Conservation (phyloP, 2,113 vertebrate species). For the Mustela lutreola region DNA sequence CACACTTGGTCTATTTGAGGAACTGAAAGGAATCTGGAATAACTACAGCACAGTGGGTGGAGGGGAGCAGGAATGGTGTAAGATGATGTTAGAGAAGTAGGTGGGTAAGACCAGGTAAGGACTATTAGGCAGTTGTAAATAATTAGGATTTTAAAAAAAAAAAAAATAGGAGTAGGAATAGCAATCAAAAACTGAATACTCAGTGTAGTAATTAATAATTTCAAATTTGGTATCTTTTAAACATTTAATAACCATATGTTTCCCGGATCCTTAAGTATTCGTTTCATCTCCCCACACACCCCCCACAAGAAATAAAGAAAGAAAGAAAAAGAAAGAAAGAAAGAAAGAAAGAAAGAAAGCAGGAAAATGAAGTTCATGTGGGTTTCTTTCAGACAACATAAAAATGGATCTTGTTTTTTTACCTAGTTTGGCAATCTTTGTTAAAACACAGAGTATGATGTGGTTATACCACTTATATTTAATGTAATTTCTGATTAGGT, state of each 20-base stretch:
- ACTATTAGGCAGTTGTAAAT: neutral
- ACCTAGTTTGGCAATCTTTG: neutral
- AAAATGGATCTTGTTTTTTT: neutral
- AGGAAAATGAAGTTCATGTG: neutral
- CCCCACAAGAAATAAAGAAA: too few relatives aligned
- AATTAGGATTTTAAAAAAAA: neutral
- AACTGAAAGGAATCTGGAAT: neutral
- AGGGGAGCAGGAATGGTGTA: rapidly evolving
- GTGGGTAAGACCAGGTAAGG: neutral
- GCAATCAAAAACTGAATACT: neutral
- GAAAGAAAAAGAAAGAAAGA: too few relatives aligned
- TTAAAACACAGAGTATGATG: neutral
- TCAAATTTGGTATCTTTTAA: slow-evolving; percentile 12
- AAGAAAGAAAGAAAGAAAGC: neutral
- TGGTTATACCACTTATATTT: slow-evolving; percentile 37
- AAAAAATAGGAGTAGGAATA: neutral
- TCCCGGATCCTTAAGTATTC: neutral
- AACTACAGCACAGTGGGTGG: neutral
- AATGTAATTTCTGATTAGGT: neutral
- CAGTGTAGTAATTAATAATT: neutral
- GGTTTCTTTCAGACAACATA: neutral
- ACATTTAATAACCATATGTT: neutral
- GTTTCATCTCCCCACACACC: neutral
- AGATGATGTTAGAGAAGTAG: neutral
- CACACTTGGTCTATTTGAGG: neutral